These are phyloP conservation scores for Trogon melanurus DNA, from an alignment of 2,113 vertebrate species.

Conservation along the genomic window DNA sequence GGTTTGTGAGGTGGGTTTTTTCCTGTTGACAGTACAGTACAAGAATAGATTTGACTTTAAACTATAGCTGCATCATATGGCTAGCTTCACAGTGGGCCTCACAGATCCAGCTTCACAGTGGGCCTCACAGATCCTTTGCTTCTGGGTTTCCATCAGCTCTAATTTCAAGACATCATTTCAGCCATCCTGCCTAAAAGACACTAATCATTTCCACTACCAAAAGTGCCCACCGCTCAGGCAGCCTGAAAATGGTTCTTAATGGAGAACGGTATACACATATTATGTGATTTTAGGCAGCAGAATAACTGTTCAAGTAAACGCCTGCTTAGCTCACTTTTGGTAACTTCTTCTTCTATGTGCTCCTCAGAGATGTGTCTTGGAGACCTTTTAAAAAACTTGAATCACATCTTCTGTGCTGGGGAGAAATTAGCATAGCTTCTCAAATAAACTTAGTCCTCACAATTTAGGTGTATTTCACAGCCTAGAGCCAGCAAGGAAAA, in stretches of 20 bases:
- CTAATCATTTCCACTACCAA: background rate
- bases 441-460: background rate
- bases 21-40: background rate
- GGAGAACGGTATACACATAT: background rate
- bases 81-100: background rate
- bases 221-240: background rate
- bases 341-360: background rate
- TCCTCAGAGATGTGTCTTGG: background rate
- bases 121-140: background rate
- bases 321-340: background rate
- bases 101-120: background rate
- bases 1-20: background rate
- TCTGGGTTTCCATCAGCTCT: background rate
- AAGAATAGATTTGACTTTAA: background rate
- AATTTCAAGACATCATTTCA: background rate
- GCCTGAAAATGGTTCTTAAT: background rate
- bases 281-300: background rate
- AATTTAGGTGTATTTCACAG: background rate
- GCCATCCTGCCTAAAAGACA: background rate
- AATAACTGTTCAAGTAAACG: background rate
- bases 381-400: background rate
- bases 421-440: background rate
- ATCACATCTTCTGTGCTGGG: background rate
- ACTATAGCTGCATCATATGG: background rate
- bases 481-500: background rate